Base-by-base conservation (phyloP, 2,797 vertebrate species). In the Furcifer pardalis region DNA sequence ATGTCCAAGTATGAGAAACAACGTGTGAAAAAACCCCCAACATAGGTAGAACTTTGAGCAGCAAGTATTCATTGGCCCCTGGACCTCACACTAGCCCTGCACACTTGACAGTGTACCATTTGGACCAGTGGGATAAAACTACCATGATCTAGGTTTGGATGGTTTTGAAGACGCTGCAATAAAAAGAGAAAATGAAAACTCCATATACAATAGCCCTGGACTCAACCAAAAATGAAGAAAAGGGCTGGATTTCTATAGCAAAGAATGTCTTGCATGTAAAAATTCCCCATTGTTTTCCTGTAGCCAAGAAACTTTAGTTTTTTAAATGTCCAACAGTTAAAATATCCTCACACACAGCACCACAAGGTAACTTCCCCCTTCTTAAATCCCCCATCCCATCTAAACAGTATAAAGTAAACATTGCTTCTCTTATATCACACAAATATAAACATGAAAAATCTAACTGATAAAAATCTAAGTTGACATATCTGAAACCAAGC, bases 401-500 rank as follows among this genome's bases (percentile, higher is more conserved):
- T 89, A 92, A 92, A 87, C 92, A 77, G 46, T 88, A 65, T 68
- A 82, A 82, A 80, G n/a, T 23, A 0, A 1, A 59, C 82, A 81
- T 68, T 86, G 89, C 91, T 92, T 84, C 77, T 79, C 81, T 88
- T 85, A 65, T 25, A 17, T 87, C 71, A 89, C 86, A 85, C 77
- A 90, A 91, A 93, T 88, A 93, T 23, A 59, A 30, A 77, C 49
- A 13, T 72, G 73, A 77, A 23, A 66, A 79, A 62, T 60, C 85
- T 92, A 85, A 60, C 74, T 59, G 77, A 44, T 74, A 86, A n/a
- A n/a, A n/a, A n/a, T n/a, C n/a, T n/a, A n/a, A n/a, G n/a, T n/a
- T 32, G 82, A 86, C 85, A 79, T 88, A 88, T 72, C 87, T 77
- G 87, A 92, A 88, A 90, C 37, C 44, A 81, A 77, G 89, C 69